Evolutionary conservation across 1,140 invertebrate species (phyloP).

Genomic region (Drosophila ogumai): DNA sequence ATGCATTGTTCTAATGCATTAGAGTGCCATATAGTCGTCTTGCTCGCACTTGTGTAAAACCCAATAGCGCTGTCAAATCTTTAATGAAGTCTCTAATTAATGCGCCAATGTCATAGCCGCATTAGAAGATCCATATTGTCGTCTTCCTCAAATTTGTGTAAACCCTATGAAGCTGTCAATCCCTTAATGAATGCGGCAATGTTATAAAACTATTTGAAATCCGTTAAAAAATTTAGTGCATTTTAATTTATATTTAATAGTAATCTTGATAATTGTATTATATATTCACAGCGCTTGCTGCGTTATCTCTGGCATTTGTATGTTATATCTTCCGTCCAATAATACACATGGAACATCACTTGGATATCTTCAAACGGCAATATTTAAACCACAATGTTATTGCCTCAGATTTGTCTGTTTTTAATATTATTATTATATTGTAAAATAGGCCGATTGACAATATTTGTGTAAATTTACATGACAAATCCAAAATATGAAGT

Average conservation of each 20-base stretch:
- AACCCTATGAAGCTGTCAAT: too few species aligned
- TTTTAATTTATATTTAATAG: too few species aligned
- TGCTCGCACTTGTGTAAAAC: too few species aligned
- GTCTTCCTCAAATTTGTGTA: too few species aligned
- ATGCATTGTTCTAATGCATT: too few species aligned
- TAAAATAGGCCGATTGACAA: conserved; percentile 5
- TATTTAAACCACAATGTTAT: not conserved
- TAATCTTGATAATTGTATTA: not conserved
- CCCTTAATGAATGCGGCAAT: too few species aligned
- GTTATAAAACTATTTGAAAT: not conserved
- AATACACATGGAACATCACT: conserved; percentile 1
- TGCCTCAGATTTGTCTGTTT: not conserved
- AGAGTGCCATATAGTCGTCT: too few species aligned
- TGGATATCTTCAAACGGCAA: conserved; percentile 2
- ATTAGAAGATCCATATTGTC: too few species aligned
- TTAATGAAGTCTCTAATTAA: too few species aligned
- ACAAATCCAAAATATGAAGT: conserved; percentile 9
- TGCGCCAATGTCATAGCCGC: too few species aligned
- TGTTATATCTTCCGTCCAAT: conserved; percentile 7
- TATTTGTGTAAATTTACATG: conserved; percentile 12
- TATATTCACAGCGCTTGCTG: conserved; percentile 1
- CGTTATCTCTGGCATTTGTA: not conserved
- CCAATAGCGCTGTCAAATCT: too few species aligned
- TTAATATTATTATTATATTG: conserved; percentile 7
- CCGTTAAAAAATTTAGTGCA: not conserved